phyloP scores from a whole-genome alignment of 1,140 invertebrate genomes.

The Drosophila busckii region DNA sequence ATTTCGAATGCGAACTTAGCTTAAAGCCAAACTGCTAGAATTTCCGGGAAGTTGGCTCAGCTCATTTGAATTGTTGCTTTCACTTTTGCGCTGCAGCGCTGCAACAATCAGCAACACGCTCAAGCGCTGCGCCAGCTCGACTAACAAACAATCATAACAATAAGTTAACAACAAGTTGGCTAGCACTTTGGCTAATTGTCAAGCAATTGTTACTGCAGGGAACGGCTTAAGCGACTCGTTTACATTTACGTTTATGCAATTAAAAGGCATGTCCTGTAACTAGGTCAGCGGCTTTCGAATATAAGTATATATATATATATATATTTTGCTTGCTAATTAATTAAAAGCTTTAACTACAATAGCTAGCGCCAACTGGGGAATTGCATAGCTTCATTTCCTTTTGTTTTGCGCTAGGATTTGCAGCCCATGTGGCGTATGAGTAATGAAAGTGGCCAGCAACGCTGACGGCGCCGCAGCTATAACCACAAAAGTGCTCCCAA shows the following conservation, averaged over 20 bases:
- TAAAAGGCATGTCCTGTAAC: conserved; percentile 59
- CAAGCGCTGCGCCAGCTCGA: not conserved
- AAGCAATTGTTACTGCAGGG: conserved; percentile 48
- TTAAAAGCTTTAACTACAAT: conserved; percentile 17
- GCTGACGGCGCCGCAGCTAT: conserved; percentile 29
- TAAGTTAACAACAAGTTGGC: conserved; percentile 31
- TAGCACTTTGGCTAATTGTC: conserved; percentile 68
- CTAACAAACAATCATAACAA: conserved; percentile 27
- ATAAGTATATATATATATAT: conserved; percentile 29
- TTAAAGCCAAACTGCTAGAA: conserved; percentile 9
- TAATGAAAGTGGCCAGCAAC: conserved; percentile 47
- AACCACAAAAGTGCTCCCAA: conserved; percentile 15
- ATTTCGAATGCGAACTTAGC: conserved; percentile 7
- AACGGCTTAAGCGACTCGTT: conserved; percentile 41
- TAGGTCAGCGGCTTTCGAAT: conserved; percentile 42
- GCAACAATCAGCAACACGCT: too few relatives aligned
- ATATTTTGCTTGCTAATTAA: conserved; percentile 33
- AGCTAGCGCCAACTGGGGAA: conserved; percentile 14
- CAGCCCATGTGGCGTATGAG: conserved; percentile 59
- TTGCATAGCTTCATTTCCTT: too few relatives aligned
- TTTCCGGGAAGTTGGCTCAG: not conserved
- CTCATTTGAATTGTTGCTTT: too few relatives aligned
- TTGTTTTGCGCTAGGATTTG: conserved; percentile 33
- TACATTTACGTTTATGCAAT: conserved; percentile 73
- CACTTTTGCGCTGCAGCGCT: too few relatives aligned